These are phyloP conservation scores for Augochlora pura DNA, from an alignment of 1,140 invertebrate species.

Conservation along the genomic window DNA sequence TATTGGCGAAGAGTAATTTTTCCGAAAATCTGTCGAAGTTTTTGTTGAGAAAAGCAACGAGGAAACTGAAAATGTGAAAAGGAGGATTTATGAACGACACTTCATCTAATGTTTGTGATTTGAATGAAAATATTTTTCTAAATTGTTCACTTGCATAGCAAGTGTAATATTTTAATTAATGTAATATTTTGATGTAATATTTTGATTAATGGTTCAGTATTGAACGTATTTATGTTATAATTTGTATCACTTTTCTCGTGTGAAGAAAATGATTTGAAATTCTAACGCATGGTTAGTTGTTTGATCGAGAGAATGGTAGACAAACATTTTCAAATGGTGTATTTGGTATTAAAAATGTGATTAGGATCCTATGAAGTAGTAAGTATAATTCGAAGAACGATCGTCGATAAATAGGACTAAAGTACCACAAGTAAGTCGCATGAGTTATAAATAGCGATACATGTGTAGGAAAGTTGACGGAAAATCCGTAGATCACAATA, in stretches of 20 bases:
- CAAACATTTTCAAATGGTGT: neutral
- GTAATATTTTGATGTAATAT: too few species aligned
- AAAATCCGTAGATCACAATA: slow-evolving; percentile 5
- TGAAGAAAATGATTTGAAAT: neutral
- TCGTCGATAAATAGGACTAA: neutral
- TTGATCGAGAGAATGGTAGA: neutral
- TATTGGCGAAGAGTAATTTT: slow-evolving; percentile 44
- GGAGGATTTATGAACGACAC: neutral
- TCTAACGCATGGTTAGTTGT: neutral
- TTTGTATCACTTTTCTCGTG: neutral
- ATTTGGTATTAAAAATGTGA: neutral
- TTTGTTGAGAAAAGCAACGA: slow-evolving; percentile 36
- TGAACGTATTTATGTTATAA: neutral
- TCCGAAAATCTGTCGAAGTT: slow-evolving; percentile 49
- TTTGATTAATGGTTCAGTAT: neutral
- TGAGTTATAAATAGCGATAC: slow-evolving; percentile 4
- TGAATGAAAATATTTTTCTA: neutral
- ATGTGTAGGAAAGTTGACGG: slow-evolving; percentile 1
- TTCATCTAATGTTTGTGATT: neutral
- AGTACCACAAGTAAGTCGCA: neutral
- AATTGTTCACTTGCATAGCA: slow-evolving; percentile 12
- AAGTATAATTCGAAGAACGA: neutral
- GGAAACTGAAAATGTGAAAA: slow-evolving; percentile 1
- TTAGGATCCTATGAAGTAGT: neutral
- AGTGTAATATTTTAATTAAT: neutral